phyloP scores from a whole-genome alignment of 2,797 vertebrate species.

The Pelochelys cantorii region DNA sequence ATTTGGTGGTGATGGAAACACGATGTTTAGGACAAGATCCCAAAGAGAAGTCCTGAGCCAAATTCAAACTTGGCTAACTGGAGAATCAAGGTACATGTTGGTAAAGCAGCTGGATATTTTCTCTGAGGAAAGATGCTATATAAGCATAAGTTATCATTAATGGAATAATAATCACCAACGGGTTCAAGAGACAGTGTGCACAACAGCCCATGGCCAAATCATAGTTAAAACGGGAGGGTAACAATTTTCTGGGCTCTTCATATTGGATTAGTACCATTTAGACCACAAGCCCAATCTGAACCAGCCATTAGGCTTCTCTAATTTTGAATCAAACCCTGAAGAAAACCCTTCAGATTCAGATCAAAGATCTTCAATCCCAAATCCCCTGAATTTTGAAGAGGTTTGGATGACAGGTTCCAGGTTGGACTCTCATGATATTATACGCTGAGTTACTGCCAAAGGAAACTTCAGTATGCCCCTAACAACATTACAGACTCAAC shows the following conservation, averaged over 20 bases:
- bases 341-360: constrained; percentile 1
- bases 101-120: constrained; percentile 64
- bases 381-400: background rate
- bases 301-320: background rate
- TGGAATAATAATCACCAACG: constrained; percentile 48
- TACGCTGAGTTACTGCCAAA: constrained; percentile 8
- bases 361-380: background rate
- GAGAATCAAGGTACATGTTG: constrained; percentile 59
- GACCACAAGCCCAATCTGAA: background rate
- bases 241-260: background rate
- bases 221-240: background rate
- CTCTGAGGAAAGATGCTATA: constrained; percentile 34
- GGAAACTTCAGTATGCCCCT: constrained; percentile 20
- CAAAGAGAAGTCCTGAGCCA: constrained; percentile 30
- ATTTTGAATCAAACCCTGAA: background rate
- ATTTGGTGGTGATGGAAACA: background rate
- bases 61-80: constrained; percentile 54
- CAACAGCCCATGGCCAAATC: background rate
- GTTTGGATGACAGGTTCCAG: constrained; percentile 4
- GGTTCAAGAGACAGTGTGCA: constrained; percentile 49
- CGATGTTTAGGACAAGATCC: background rate
- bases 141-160: constrained; percentile 61
- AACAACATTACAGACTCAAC: background rate
- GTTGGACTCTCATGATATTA: background rate
- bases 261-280: background rate